Conservation (phyloP, 1,140 invertebrate genomes). For the Zaprionus gabonicus region DNA sequence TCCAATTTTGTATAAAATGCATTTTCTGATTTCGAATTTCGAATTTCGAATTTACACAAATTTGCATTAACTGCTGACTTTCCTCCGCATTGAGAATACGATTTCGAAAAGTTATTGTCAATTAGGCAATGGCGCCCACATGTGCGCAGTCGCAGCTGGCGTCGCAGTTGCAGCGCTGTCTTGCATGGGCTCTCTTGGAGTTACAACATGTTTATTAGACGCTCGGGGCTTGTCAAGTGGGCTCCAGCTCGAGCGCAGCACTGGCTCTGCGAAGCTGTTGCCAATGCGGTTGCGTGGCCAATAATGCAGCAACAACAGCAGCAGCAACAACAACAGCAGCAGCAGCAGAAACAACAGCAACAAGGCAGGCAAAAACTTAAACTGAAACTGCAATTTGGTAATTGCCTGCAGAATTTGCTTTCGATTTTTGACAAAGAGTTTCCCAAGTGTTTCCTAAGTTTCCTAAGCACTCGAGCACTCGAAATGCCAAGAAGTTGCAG, state of each 20-base stretch:
- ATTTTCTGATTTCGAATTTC: slow-evolving; percentile 8
- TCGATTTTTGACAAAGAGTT: slow-evolving; percentile 6
- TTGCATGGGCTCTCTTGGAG: slow-evolving; percentile 18
- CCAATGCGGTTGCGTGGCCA: slow-evolving; percentile 28
- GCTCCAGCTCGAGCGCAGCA: slow-evolving; percentile 1
- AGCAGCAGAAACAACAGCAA: not conserved
- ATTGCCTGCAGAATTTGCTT: slow-evolving; percentile 17
- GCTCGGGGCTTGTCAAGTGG: slow-evolving; percentile 48
- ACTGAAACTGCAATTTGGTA: slow-evolving; percentile 11
- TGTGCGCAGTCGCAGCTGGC: not conserved
- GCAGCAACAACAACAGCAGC: not conserved
- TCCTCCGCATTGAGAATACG: slow-evolving; percentile 30
- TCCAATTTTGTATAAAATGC: slow-evolving; percentile 20
- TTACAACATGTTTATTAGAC: slow-evolving; percentile 53
- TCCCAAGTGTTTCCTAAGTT: not conserved
- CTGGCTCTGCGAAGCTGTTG: slow-evolving; percentile 9
- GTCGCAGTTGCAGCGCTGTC: slow-evolving; percentile 5
- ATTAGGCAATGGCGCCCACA: slow-evolving; percentile 45
- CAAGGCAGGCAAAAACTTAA: not conserved
- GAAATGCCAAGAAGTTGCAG: not conserved
- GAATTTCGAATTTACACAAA: slow-evolving; percentile 18
- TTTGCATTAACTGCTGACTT: slow-evolving; percentile 38
- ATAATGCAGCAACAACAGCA: slow-evolving; percentile 9
- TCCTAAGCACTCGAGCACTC: not conserved
- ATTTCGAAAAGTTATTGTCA: slow-evolving; percentile 44